A percentile compares a stretch with the other conserved stretches of the same genome.
Evolutionary conservation across 1,140 invertebrate genomes (phyloP).

Genomic region (Carcinoscorpius rotundicauda): DNA sequence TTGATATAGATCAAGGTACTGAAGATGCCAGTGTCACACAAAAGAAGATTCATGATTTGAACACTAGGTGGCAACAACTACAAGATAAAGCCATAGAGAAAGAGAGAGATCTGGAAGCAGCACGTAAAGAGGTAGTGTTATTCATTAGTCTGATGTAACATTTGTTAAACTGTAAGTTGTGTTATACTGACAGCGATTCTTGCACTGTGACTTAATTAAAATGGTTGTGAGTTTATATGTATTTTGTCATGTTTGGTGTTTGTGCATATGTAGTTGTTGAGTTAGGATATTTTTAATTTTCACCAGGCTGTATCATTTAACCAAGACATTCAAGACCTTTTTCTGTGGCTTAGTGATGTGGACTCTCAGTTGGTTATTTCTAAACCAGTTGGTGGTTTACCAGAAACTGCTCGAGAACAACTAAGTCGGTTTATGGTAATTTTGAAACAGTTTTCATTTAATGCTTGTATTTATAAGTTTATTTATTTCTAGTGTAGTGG

Average conservation of each 20-base stretch:
- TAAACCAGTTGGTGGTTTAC: slow-evolving; percentile 89
- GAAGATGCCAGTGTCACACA: slow-evolving; percentile 77
- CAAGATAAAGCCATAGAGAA: slow-evolving; percentile 73
- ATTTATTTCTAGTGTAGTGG: too few species aligned
- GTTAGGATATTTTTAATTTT: neutral
- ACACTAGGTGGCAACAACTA: slow-evolving; percentile 74
- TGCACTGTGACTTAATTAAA: too few species aligned
- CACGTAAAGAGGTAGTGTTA: slow-evolving; percentile 49
- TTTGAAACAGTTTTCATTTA: neutral
- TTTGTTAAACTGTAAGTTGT: neutral
- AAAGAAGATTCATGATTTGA: slow-evolving; percentile 77
- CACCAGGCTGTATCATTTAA: slow-evolving; percentile 76
- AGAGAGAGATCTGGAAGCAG: slow-evolving; percentile 80
- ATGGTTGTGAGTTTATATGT: too few species aligned
- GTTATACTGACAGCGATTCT: neutral
- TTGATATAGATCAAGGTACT: slow-evolving; percentile 70
- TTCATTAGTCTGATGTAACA: too few species aligned
- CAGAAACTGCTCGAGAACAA: slow-evolving; percentile 94
- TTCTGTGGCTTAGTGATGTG: slow-evolving; percentile 87
- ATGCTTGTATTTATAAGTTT: too few species aligned
- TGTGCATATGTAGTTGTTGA: too few species aligned
- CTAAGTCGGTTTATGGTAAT: slow-evolving; percentile 84
- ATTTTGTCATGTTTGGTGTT: too few species aligned
- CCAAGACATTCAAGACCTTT: slow-evolving; percentile 85
- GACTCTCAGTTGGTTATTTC: slow-evolving; percentile 83